Conservation (phyloP, 2,113 vertebrate genomes). For the Lophura nycthemera region DNA sequence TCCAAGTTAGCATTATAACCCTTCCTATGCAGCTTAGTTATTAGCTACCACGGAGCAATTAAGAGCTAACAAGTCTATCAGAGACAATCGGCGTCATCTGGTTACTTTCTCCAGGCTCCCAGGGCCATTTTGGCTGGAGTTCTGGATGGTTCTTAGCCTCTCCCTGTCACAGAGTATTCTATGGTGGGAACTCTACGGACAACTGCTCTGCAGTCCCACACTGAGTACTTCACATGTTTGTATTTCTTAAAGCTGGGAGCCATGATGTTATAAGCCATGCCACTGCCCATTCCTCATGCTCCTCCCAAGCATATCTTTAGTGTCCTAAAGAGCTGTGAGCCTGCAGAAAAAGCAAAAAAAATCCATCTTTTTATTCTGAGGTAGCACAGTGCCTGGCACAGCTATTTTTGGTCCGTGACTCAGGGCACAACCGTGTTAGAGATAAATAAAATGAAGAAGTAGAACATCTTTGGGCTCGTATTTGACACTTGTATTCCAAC, state of each 20-base stretch:
- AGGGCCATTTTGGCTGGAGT: neutral
- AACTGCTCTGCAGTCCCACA: neutral
- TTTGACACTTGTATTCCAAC: constrained; percentile 39
- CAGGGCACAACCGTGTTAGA: constrained; percentile 15
- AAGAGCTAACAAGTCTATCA: neutral
- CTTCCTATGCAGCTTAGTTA: neutral
- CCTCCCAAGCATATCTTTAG: accelerated
- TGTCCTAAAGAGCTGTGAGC: neutral
- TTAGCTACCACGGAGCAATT: neutral
- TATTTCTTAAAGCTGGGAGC: neutral
- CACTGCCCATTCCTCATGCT: accelerated
- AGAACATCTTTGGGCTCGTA: constrained; percentile 7
- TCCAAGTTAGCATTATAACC: neutral
- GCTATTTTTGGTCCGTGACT: constrained; percentile 41
- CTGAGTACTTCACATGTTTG: neutral
- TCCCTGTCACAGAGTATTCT: accelerated
- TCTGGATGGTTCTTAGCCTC: neutral
- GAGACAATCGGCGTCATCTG: neutral
- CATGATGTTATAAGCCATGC: accelerated
- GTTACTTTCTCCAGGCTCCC: neutral
- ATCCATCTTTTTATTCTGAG: neutral
- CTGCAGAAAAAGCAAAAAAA: neutral
- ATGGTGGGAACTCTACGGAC: neutral
- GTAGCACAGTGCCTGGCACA: accelerated
- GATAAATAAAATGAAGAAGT: constrained; percentile 35